Base-by-base conservation (phyloP, 2,888 invertebrate species). In the Clostera curtula region DNA sequence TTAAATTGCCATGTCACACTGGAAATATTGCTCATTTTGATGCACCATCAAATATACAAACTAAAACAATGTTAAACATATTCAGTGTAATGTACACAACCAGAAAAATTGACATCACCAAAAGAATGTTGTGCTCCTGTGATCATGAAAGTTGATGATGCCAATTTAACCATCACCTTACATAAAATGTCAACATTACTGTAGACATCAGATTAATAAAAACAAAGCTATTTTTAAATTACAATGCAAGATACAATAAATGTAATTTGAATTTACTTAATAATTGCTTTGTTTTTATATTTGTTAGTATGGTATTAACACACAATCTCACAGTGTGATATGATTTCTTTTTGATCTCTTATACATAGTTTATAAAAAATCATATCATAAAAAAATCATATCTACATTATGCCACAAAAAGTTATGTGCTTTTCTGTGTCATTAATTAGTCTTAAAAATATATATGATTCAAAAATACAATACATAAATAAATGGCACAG, bases 121-220 rank as follows among this genome's bases (percentile, higher is more conserved):
- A 21, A 12, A 19, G 9, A 19, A 25, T 13, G 24, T 11, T 7
- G 15, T 15, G 22, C 23, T 5, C 21, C 24, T 24, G 14, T 18
- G 19, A 40, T 23, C 5, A 19, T 26, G 31, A n/a, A n/a, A n/a
- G n/a, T n/a, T n/a, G n/a, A 41, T 43, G 53, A 39, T 56, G 46
- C 56, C 66, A 63, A 56, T 57, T 59, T 57, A 27, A 51, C 77
- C 77, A 49, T 64, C 77, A 77, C 76, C 77, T 63, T 65, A 68
- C 54, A 50, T 44, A 44, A 46, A 48, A 47, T 48, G 51, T 48
- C 43, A 43, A 52, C 59, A 60, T 60, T 66, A 51, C 50, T 49
- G 41, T 36, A 31, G 40, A 43, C 44, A 40, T 13, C 20, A 13
- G 7, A 3, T 25, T 29, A 23, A 37, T 31, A 48, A 53, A 49